Evolutionary conservation across 92 coral and sea anemone species (phyloP).

Genomic region (Umimayanthus chanpuru): DNA sequence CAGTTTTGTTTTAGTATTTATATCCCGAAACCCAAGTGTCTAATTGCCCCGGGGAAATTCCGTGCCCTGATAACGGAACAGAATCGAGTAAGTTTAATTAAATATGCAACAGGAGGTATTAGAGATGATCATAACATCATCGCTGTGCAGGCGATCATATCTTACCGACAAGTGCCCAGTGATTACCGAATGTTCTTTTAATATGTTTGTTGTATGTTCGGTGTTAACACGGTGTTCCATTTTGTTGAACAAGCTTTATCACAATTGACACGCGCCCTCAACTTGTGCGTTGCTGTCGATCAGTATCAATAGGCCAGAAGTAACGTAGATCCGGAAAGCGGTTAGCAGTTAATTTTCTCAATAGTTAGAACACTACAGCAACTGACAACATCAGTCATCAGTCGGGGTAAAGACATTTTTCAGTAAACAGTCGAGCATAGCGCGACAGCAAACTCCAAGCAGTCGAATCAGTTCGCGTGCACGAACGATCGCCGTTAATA

Average conservation of each 20-base stretch:
- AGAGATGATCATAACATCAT: neutral
- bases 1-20: neutral
- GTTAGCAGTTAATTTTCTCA: neutral
- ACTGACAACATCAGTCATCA: neutral
- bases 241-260: neutral
- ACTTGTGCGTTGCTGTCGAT: neutral
- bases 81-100: neutral
- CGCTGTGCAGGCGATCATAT: neutral
- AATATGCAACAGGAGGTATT: neutral
- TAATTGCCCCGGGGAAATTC: conserved; percentile 3
- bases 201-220: neutral
- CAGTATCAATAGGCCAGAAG: too few relatives aligned
- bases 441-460: neutral
- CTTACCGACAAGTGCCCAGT: neutral
- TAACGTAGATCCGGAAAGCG: neutral
- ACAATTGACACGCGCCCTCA: neutral
- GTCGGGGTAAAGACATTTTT: neutral
- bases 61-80: conserved; percentile 26
- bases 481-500: neutral
- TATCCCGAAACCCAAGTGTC: neutral
- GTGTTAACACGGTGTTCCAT: neutral
- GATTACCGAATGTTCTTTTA: conserved; percentile 2
- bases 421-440: neutral
- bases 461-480: neutral
- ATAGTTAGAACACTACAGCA: neutral